Percentiles rank a stretch among this genome's conserved stretches.
phyloP scores from a whole-genome alignment of 1,140 invertebrate genomes.

The Sinonovacula constricta region DNA sequence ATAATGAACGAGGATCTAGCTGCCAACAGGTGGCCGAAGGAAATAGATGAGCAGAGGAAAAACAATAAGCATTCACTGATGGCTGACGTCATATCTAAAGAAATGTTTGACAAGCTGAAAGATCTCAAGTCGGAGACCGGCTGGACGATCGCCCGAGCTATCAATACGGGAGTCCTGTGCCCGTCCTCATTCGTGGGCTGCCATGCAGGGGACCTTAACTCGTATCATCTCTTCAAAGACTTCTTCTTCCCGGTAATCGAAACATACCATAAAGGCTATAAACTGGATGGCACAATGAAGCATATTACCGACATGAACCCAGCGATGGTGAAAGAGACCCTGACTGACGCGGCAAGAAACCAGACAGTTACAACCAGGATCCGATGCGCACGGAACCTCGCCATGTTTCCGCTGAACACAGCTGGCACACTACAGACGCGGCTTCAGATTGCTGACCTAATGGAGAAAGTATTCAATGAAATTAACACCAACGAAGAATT shows the following conservation, averaged over 20 bases:
- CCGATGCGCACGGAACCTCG: slow-evolving; percentile 15
- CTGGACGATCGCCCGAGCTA: slow-evolving; percentile 1
- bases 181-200: slow-evolving; percentile 13
- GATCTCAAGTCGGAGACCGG: neutral
- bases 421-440: neutral
- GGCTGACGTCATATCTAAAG: slow-evolving; percentile 7
- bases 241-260: slow-evolving; percentile 20
- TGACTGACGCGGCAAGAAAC: neutral
- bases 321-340: neutral
- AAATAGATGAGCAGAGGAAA: neutral
- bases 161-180: slow-evolving; percentile 23
- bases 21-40: slow-evolving; percentile 17
- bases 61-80: slow-evolving; percentile 1
- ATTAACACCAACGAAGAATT: neutral
- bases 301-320: neutral
- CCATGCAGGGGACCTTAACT: slow-evolving; percentile 18
- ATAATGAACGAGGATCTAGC: slow-evolving; percentile 21
- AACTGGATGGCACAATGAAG: neutral
- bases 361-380: slow-evolving; percentile 4
- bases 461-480: neutral
- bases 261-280: slow-evolving; percentile 26
- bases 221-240: slow-evolving; percentile 23
- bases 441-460: neutral
- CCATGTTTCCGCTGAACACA: slow-evolving; percentile 14
- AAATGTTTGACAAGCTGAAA: slow-evolving; percentile 7